phyloP scores from a whole-genome alignment of 2,113 vertebrate species.

The Vombatus ursinus region DNA sequence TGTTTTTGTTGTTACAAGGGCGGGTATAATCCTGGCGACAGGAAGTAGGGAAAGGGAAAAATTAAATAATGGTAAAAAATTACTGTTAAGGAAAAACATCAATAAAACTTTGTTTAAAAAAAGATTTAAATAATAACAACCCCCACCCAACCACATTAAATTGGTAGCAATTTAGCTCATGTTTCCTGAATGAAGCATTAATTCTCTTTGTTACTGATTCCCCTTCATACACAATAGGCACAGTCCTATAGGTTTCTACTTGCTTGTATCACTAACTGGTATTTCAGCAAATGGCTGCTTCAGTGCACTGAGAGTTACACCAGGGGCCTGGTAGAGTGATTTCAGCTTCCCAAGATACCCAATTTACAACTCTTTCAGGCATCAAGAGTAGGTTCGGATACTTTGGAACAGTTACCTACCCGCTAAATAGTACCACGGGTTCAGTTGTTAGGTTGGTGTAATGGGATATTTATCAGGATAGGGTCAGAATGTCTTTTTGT shows the following conservation, averaged over 20 bases:
- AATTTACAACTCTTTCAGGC: conserved; percentile 17
- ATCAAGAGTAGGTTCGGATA: neutral
- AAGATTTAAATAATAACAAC: neutral
- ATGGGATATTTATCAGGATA: neutral
- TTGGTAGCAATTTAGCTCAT: neutral
- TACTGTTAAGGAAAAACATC: neutral
- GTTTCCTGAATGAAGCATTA: neutral
- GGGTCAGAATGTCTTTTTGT: neutral
- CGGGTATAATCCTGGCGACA: neutral
- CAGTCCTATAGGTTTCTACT: neutral
- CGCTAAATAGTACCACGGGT: neutral
- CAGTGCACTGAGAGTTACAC: neutral
- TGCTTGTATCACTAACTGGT: neutral
- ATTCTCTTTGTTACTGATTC: neutral
- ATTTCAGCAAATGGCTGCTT: neutral
- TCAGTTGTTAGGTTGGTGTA: neutral
- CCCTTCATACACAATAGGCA: neutral
- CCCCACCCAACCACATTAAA: neutral
- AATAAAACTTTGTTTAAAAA: neutral
- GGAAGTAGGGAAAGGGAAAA: neutral
- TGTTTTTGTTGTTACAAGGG: neutral
- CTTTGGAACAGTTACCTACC: neutral
- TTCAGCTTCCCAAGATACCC: neutral
- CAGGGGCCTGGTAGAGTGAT: neutral
- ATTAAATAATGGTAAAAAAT: neutral